phyloP scores from a whole-genome alignment of 2,888 invertebrate genomes.

The Trachelus troglodyta region DNA sequence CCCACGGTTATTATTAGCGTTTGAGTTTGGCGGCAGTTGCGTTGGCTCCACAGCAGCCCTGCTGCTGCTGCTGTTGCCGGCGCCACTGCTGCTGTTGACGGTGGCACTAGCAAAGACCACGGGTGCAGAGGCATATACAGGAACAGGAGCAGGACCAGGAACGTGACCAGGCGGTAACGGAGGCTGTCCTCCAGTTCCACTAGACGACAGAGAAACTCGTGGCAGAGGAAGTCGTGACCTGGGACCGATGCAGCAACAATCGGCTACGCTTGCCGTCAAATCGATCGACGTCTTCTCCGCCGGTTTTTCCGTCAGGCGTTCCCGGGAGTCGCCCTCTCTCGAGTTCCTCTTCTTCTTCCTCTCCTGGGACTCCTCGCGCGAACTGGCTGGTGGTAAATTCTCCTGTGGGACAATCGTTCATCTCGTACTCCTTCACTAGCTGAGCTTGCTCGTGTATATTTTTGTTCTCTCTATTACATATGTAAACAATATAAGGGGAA shows the following conservation, averaged over 20 bases:
- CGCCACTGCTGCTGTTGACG: constrained; percentile 28
- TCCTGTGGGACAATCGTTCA: constrained; percentile 39
- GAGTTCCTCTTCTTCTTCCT: constrained; percentile 42
- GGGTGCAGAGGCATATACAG: constrained; percentile 24
- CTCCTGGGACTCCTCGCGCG: constrained; percentile 41
- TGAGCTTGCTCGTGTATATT: background rate
- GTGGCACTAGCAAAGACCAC: constrained; percentile 23
- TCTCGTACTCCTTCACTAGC: background rate
- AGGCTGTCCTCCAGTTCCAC: constrained; percentile 15
- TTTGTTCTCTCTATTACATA: background rate
- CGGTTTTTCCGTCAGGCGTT: constrained; percentile 46
- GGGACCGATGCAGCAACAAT: constrained; percentile 60
- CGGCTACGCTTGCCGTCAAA: constrained; percentile 46
- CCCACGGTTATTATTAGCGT: constrained; percentile 61
- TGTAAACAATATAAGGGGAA: background rate
- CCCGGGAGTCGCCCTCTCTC: constrained; percentile 50
- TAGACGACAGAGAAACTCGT: constrained; percentile 34
- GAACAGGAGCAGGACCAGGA: constrained; percentile 21
- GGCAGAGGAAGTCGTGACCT: constrained; percentile 56
- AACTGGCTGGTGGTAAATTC: constrained; percentile 46
- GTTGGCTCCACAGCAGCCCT: constrained; percentile 31
- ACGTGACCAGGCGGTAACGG: constrained; percentile 10
- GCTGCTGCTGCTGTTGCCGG: constrained; percentile 26
- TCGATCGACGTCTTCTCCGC: constrained; percentile 38
- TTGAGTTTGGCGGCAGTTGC: constrained; percentile 49